phyloP scores from a whole-genome alignment of 53 echinoderm and acorn worm species.

The Echinometra lucunter region DNA sequence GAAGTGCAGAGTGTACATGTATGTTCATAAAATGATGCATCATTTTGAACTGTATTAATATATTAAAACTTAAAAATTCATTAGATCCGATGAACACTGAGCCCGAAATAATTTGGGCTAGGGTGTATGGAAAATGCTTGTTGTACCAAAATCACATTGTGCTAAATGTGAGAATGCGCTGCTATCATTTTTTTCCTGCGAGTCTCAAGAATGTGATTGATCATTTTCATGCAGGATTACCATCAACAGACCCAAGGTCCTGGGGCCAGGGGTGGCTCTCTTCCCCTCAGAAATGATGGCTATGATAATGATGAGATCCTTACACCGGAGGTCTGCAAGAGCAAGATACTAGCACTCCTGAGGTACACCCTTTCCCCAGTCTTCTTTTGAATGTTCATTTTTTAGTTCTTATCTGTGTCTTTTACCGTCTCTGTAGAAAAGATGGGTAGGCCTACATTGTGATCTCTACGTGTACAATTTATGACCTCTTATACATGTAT shows the following conservation, averaged over 20 bases:
- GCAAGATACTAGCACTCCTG: constrained; percentile 88
- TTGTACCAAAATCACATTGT: too few species aligned
- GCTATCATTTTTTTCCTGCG: neutral
- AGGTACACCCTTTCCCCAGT: constrained; percentile 69
- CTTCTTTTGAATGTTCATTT: too few species aligned
- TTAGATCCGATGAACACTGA: too few species aligned
- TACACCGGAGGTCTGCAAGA: constrained; percentile 87
- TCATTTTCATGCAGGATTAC: constrained; percentile 30
- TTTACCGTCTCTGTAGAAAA: neutral
- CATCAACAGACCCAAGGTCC: constrained; percentile 50
- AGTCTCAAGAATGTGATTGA: neutral
- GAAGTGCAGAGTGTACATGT: neutral
- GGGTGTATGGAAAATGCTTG: too few species aligned
- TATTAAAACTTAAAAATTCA: too few species aligned
- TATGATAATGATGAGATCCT: constrained; percentile 82
- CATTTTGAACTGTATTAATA: too few species aligned
- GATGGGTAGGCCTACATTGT: neutral
- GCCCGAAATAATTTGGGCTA: too few species aligned
- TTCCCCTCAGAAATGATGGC: constrained; percentile 44
- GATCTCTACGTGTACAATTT: too few species aligned
- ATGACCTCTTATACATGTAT: neutral
- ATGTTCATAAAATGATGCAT: neutral
- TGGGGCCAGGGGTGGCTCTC: neutral
- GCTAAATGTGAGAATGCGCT: neutral
- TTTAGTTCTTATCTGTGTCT: neutral